Conservation (phyloP, 2,888 invertebrate species). For the Amitus sp. region DNA sequence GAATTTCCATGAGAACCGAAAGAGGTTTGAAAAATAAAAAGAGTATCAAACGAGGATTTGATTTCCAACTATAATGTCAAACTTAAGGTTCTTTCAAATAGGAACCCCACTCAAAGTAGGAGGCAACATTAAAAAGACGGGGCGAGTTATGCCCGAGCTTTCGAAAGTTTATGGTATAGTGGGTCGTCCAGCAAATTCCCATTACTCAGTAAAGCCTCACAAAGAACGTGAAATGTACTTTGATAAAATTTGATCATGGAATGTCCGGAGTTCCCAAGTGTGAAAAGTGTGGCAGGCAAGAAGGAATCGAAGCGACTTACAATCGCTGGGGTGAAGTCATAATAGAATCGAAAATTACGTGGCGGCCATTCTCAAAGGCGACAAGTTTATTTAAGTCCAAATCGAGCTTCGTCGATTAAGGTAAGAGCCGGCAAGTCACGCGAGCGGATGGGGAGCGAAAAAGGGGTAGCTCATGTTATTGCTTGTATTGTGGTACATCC, state of each 20-base stretch:
- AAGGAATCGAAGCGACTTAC: constrained; percentile 42
- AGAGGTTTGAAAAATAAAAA: too few relatives aligned
- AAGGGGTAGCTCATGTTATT: constrained; percentile 59
- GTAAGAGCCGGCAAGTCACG: constrained; percentile 48
- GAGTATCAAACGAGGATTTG: too few relatives aligned
- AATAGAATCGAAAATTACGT: constrained; percentile 41
- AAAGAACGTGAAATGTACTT: constrained; percentile 19
- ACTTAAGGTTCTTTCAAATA: too few relatives aligned
- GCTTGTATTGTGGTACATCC: constrained; percentile 62
- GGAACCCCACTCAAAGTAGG: too few relatives aligned
- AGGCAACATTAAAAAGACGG: too few relatives aligned
- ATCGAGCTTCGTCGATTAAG: constrained; percentile 65
- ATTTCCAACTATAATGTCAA: too few relatives aligned
- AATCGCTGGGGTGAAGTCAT: constrained; percentile 28
- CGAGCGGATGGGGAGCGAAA: constrained; percentile 35
- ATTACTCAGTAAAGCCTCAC: constrained; percentile 16
- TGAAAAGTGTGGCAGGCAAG: constrained; percentile 39
- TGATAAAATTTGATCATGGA: constrained; percentile 41
- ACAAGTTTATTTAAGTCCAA: constrained; percentile 66
- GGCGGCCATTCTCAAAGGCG: constrained; percentile 48
- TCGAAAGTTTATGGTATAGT: too few relatives aligned
- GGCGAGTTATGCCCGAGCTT: too few relatives aligned
- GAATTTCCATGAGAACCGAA: too few relatives aligned
- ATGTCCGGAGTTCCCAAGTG: constrained; percentile 31
- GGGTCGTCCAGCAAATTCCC: constrained; percentile 39